These are phyloP conservation scores for Rambutsinella grinnellia DNA, from an alignment of 2,888 invertebrate species.

Conservation along the genomic window DNA sequence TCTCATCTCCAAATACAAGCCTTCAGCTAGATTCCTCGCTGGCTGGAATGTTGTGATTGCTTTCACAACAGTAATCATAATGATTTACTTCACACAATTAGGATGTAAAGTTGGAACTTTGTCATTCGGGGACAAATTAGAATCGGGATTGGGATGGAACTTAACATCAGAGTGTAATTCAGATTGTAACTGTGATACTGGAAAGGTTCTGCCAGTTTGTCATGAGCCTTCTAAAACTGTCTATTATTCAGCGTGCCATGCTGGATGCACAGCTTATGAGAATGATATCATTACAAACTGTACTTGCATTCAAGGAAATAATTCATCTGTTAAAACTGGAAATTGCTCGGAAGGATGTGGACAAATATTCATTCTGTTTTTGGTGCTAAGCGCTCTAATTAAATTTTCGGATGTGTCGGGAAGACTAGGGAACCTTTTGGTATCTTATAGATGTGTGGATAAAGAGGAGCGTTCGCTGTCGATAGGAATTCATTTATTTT, in stretches of 20 bases:
- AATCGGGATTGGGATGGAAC: slow-evolving; percentile 67
- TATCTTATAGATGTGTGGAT: slow-evolving; percentile 76
- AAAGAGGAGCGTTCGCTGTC: slow-evolving; percentile 76
- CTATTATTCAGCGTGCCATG: slow-evolving; percentile 81
- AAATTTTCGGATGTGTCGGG: slow-evolving; percentile 77
- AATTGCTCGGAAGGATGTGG: slow-evolving; percentile 74
- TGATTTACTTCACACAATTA: slow-evolving; percentile 67
- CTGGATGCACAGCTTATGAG: slow-evolving; percentile 74
- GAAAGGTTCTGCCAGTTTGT: slow-evolving; percentile 78
- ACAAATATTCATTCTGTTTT: slow-evolving; percentile 68
- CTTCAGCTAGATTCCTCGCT: slow-evolving; percentile 69
- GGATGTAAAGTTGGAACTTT: slow-evolving; percentile 61
- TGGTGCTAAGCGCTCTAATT: slow-evolving; percentile 69
- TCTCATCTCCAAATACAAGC: slow-evolving; percentile 75
- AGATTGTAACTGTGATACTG: slow-evolving; percentile 74
- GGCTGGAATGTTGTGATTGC: slow-evolving; percentile 77
- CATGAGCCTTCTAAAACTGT: slow-evolving; percentile 73
- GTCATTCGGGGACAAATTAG: slow-evolving; percentile 31
- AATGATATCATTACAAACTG: slow-evolving; percentile 70
- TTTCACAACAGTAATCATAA: slow-evolving; percentile 72
- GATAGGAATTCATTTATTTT: slow-evolving; percentile 75
- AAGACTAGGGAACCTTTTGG: slow-evolving; percentile 76
- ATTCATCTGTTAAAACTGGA: slow-evolving; percentile 69
- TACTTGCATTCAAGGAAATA: too few relatives aligned
- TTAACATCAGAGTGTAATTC: slow-evolving; percentile 73